phyloP scores from a whole-genome alignment of 2,113 vertebrate species.

The Pomatostomus ruficeps region DNA sequence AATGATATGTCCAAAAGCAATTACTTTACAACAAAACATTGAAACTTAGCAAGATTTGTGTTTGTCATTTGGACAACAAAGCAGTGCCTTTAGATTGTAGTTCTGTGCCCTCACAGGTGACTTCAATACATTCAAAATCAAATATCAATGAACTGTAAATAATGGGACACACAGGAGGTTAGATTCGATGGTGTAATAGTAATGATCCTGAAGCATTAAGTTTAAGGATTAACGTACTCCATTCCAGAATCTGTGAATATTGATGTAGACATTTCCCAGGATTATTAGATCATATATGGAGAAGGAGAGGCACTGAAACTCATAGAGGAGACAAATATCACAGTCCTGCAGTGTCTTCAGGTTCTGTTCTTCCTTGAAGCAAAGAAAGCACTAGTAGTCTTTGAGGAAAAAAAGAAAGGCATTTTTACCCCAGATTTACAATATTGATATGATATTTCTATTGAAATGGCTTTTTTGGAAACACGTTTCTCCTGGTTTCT shows the following conservation, averaged over 20 bases:
- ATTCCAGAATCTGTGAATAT: neutral
- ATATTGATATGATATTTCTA: neutral
- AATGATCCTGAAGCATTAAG: neutral
- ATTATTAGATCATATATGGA: neutral
- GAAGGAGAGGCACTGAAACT: neutral
- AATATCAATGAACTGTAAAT: neutral
- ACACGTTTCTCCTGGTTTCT: neutral
- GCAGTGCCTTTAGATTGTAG: neutral
- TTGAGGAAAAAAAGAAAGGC: fast-evolving
- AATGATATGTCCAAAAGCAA: neutral
- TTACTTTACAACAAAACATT: neutral
- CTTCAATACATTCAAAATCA: neutral
- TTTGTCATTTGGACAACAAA: neutral
- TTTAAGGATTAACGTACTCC: neutral
- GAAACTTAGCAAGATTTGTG: neutral
- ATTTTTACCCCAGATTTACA: neutral
- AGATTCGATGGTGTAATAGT: neutral
- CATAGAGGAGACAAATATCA: neutral
- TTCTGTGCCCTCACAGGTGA: neutral
- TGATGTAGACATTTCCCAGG: neutral
- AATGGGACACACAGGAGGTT: neutral
- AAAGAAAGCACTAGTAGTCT: neutral
- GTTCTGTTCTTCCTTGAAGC: neutral
- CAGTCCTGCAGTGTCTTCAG: neutral
- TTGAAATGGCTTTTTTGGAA: neutral